Evolutionary conservation across 2,113 vertebrate species (phyloP).

Genomic region (Diglossa brunneiventris): DNA sequence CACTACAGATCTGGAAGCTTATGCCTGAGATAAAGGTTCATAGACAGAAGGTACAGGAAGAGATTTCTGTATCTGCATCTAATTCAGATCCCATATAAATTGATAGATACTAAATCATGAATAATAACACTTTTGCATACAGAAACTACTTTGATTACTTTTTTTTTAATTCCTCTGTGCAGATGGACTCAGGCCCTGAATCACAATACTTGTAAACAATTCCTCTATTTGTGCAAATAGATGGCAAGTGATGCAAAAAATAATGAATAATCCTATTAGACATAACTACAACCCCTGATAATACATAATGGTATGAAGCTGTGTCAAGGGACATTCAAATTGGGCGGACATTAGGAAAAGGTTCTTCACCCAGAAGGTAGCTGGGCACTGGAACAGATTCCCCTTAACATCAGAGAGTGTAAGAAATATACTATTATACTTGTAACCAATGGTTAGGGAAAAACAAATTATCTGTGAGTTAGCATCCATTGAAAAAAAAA

Average conservation of each 20-base stretch:
- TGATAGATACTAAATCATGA: neutral
- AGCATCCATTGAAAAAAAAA: neutral
- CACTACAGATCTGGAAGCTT: neutral
- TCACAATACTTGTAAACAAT: neutral
- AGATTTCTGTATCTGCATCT: neutral
- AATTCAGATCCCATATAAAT: neutral
- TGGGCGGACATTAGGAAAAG: neutral
- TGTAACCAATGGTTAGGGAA: neutral
- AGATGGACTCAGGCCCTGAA: neutral
- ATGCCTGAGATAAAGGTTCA: neutral
- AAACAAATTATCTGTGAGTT: neutral
- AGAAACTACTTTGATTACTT: neutral
- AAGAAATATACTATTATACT: neutral
- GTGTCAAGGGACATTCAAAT: neutral
- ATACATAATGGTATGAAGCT: neutral
- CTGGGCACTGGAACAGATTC: neutral
- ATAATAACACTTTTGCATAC: rapidly evolving
- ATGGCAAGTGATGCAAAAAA: neutral
- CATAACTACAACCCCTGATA: neutral
- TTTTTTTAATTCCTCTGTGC: neutral
- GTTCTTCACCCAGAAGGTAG: neutral
- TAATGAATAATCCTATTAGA: neutral
- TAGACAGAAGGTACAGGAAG: neutral
- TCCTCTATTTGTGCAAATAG: neutral
- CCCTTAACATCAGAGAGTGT: neutral